Base-by-base conservation (phyloP, 2,888 invertebrate species). In the Napeogenes inachia region DNA sequence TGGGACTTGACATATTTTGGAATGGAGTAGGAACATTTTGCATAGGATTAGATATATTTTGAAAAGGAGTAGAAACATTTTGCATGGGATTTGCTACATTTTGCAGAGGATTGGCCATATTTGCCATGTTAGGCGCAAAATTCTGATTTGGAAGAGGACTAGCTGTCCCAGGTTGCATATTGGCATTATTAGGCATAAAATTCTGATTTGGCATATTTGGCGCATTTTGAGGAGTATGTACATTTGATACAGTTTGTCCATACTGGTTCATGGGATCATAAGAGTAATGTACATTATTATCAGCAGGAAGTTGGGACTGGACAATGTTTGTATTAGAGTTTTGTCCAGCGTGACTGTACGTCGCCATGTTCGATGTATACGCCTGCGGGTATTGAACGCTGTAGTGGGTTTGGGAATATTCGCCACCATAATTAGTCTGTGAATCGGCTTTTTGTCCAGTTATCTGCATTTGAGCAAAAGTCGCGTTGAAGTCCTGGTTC, bases 391-490 rank as follows among this genome's bases (percentile, higher is more conserved):
- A 87, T 57, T 87, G 84, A 2, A 79, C 76, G 60, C 74, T 85
- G 70, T 87, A 87, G 67, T 78, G 88, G 1, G 85, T 87, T 59
- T 89, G 84, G 0, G 84, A 78, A 64, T 88, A 87, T 57, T 87
- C 87, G 0, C 73, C 68, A 0, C 73, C 75, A 59, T 75, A 80
- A 35, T 70, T 73, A 4, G 57, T 55, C 32, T 65, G 61, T 0
- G 77, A 69, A 4, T 83, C 83, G 0, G 77, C 63, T 67, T 85
- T 85, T 0, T 79, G 75, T 0, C 59, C 76, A 0, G 80, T 68
- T 1, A 89, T 74, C 45, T 88, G 84, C 87, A 90, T 84, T 62
- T 88, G 83, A 0, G 84, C 78, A 64, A 90, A 87, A 59, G 78
- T 85, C 0, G 79, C 68, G 60, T 73, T 79, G 66, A 89, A 73